Conservation (phyloP, 2,113 vertebrate genomes). For the Callocephalon fimbriatum region DNA sequence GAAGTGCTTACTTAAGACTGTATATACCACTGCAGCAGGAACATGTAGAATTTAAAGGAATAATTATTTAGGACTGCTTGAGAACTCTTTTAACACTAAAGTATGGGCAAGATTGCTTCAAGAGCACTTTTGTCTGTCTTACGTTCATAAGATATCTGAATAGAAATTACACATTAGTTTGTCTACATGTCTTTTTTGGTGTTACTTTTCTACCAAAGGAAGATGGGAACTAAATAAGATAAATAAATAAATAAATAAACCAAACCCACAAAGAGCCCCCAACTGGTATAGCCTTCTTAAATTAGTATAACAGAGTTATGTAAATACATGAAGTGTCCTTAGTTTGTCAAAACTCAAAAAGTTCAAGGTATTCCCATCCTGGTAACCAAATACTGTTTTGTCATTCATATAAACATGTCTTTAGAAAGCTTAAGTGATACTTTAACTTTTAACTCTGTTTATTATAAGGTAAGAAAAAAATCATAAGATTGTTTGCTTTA, state of each 20-base stretch:
- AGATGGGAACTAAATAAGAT: neutral
- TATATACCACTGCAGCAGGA: neutral
- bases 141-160: neutral
- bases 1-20: neutral
- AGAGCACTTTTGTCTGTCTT: neutral
- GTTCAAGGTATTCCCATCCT: neutral
- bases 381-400: neutral
- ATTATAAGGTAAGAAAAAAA: fast-evolving
- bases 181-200: neutral
- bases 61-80: neutral
- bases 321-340: neutral
- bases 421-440: neutral
- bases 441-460: neutral
- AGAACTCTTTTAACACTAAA: neutral
- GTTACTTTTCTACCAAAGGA: neutral
- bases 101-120: neutral
- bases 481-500: neutral
- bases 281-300: neutral
- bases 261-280: neutral
- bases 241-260: no score
- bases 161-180: neutral
- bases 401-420: neutral
- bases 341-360: neutral
- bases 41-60: neutral
- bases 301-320: neutral